These are phyloP conservation scores for Melieria picta DNA, from an alignment of 2,888 invertebrate species.

Conservation along the genomic window DNA sequence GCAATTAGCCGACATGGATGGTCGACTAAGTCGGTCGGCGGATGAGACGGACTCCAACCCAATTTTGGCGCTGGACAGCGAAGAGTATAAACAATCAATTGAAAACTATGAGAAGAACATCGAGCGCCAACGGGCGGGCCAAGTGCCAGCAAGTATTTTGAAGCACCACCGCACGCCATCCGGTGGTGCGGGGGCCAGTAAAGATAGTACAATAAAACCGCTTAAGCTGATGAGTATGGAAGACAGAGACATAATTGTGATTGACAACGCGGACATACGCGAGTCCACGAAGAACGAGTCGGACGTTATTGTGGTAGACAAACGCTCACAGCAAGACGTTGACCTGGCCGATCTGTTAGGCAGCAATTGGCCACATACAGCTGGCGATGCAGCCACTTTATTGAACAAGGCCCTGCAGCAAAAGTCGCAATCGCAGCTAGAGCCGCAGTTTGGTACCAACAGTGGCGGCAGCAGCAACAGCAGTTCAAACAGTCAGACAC, in stretches of 20 bases:
- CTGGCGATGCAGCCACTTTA: slow-evolving; percentile 60
- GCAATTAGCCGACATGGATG: slow-evolving; percentile 34
- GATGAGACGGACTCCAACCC: slow-evolving; percentile 17
- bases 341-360: slow-evolving; percentile 61
- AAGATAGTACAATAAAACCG: slow-evolving; percentile 33
- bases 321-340: slow-evolving; percentile 52
- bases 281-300: slow-evolving; percentile 57
- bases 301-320: slow-evolving; percentile 57
- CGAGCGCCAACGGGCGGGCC: slow-evolving; percentile 45
- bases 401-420: slow-evolving; percentile 51
- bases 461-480: slow-evolving; percentile 46
- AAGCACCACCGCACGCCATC: slow-evolving; percentile 43
- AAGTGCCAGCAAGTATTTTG: slow-evolving; percentile 47
- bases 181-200: slow-evolving; percentile 24
- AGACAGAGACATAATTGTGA: slow-evolving; percentile 59
- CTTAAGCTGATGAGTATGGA: slow-evolving; percentile 47
- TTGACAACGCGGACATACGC: slow-evolving; percentile 58
- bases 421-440: slow-evolving; percentile 37
- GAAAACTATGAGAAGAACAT: slow-evolving; percentile 52
- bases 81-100: slow-evolving; percentile 51
- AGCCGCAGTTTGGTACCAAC: slow-evolving; percentile 25
- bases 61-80: slow-evolving; percentile 39
- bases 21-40: not conserved
- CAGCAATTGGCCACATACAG: slow-evolving; percentile 60
- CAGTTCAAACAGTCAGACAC: slow-evolving; percentile 45